Evolutionary conservation across 2,888 invertebrate genomes (phyloP).

Genomic region (Mimumesa dahlbomi): DNA sequence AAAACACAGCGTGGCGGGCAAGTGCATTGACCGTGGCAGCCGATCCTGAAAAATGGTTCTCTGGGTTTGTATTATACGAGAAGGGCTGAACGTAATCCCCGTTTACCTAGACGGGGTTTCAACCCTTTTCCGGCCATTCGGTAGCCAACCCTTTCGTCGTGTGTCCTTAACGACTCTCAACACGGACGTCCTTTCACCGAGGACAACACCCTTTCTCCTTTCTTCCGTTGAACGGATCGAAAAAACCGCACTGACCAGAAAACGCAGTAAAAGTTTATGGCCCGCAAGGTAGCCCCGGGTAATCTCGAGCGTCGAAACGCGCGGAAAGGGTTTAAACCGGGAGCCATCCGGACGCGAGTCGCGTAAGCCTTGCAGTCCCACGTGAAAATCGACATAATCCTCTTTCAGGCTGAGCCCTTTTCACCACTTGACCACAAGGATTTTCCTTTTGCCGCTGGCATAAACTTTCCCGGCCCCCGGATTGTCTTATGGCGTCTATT

Average conservation of each 20-base stretch:
- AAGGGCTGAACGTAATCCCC: slow-evolving; percentile 19
- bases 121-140: not conserved
- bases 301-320: slow-evolving; percentile 52
- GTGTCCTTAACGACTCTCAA: slow-evolving; percentile 25
- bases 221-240: slow-evolving; percentile 31
- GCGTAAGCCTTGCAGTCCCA: slow-evolving; percentile 35
- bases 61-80: not conserved
- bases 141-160: slow-evolving; percentile 32
- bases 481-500: too few relatives aligned
- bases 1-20: too few relatives aligned
- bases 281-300: slow-evolving; percentile 55
- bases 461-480: not conserved
- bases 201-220: slow-evolving; percentile 39
- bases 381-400: slow-evolving; percentile 66
- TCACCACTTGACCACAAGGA: slow-evolving; percentile 59
- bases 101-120: slow-evolving; percentile 18
- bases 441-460: slow-evolving; percentile 45
- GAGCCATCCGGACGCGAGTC: slow-evolving; percentile 35
- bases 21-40: not conserved
- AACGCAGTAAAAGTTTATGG: slow-evolving; percentile 70
- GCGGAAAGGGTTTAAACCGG: slow-evolving; percentile 60
- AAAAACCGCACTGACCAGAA: slow-evolving; percentile 69
- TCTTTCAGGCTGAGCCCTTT: slow-evolving; percentile 48
- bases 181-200: slow-evolving; percentile 24
- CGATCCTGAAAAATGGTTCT: not conserved